Conservation (phyloP, 2,113 vertebrate species). For the Macrotus californicus region DNA sequence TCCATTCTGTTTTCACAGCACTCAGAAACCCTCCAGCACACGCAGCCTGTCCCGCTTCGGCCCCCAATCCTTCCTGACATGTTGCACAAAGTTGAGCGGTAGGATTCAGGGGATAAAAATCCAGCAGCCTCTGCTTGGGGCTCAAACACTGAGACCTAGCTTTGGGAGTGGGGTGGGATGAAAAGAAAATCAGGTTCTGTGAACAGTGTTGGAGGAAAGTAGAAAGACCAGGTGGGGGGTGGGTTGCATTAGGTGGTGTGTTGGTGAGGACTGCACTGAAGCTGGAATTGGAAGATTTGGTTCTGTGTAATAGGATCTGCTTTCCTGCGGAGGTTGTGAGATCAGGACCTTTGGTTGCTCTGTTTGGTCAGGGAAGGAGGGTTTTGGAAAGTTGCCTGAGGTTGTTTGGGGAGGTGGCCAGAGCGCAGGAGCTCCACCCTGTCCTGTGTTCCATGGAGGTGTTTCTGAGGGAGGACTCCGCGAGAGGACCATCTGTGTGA, state of each 20-base stretch:
- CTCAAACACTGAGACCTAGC: neutral
- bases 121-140: neutral
- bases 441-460: neutral
- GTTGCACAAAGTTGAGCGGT: conserved; percentile 15
- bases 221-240: neutral
- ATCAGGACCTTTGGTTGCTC: neutral
- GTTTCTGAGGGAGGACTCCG: neutral
- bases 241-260: neutral
- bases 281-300: neutral
- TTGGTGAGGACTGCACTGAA: neutral
- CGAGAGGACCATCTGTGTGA: neutral
- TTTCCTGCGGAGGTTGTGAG: neutral
- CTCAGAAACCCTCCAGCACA: neutral
- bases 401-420: neutral
- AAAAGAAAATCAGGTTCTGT: neutral
- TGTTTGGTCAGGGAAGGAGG: neutral
- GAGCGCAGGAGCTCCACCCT: neutral
- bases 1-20: neutral
- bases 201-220: neutral
- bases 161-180: neutral
- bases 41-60: neutral
- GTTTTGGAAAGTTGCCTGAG: neutral
- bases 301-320: neutral
- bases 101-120: neutral
- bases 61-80: neutral